Conservation (phyloP, 2,113 vertebrate genomes). For the Sylvietta virens region DNA sequence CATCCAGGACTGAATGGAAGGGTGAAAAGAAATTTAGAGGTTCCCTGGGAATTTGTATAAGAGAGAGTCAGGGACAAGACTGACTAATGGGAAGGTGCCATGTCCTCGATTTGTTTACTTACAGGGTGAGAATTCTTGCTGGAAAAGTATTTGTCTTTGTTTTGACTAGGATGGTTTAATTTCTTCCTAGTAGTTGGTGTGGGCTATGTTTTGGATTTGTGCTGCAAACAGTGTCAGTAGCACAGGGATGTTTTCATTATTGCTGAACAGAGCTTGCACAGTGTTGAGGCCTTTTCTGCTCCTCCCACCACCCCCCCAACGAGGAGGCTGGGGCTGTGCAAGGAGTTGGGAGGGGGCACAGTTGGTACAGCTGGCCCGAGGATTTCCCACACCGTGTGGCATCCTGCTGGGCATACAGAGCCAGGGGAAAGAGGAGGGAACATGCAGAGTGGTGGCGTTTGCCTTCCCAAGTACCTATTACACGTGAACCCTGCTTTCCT, state of each 20-base stretch:
- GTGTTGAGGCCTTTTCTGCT: not conserved
- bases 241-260: not conserved
- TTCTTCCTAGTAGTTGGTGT: not conserved
- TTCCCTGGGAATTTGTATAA: not conserved
- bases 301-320: accelerated
- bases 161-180: not conserved
- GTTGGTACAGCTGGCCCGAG: not conserved
- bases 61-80: not conserved
- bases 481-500: accelerated
- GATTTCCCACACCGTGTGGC: too few relatives aligned
- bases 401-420: not conserved
- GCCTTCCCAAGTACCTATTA: not conserved
- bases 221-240: not conserved
- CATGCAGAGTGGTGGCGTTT: accelerated
- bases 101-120: not conserved
- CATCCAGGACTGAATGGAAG: not conserved
- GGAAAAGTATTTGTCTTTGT: not conserved
- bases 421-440: too few relatives aligned
- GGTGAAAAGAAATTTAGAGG: not conserved
- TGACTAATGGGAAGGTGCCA: not conserved
- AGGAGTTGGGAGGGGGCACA: not conserved
- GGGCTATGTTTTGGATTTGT: not conserved
- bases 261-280: not conserved
- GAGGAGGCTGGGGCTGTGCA: not conserved
- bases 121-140: not conserved